Base-by-base conservation (phyloP, 2,888 invertebrate genomes). In the Chloromyia formosa region DNA sequence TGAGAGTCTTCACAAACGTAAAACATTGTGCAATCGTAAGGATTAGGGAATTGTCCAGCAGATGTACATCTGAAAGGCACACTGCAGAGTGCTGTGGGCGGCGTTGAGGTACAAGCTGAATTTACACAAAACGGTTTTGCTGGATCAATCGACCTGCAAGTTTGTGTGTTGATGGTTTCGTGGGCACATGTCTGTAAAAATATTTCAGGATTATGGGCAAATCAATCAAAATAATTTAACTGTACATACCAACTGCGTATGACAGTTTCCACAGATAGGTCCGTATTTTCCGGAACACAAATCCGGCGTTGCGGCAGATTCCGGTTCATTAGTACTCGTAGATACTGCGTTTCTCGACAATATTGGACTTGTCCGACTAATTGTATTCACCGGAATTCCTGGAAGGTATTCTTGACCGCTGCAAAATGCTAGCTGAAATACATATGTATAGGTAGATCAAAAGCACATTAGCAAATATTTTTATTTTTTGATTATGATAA, bases 21-120 rank as follows among this genome's bases (percentile, higher is more conserved):
- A 49, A 77, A 78, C 10, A 56, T 64, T 1, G 56, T 22, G 16
- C 78, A 78, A 42, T 78, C 68, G 14, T 40, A 20, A 1, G 74
- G 61, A 62, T 77, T 74, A 0, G 75, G 66, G 10, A 76, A 76
- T 1, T 61, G 89, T 89, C 82, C 90, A 86, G 81, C 89, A n/a
- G 69, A 42, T n/a, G 74, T 73, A 35, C 78, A 78, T 1, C 73
- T 27, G 14, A 73, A 61, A 10, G 61, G 58, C 0, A 42, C 18
- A 14, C 18, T n/a, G 20, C 71, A 71, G 7, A 7, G 2, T 3
- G 3, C 12, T 14, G 7, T 14, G 0, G 35, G 22, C 0, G 20
- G 1, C 1, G 5, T 22, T 1, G 35, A 35, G 2, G 20, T 20
- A 18, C 71, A 71, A 10, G 40, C 56, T 16, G 10, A n/a, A 18